These are phyloP conservation scores for Scolopax rusticola DNA, from an alignment of 2,797 vertebrate species.

Conservation along the genomic window DNA sequence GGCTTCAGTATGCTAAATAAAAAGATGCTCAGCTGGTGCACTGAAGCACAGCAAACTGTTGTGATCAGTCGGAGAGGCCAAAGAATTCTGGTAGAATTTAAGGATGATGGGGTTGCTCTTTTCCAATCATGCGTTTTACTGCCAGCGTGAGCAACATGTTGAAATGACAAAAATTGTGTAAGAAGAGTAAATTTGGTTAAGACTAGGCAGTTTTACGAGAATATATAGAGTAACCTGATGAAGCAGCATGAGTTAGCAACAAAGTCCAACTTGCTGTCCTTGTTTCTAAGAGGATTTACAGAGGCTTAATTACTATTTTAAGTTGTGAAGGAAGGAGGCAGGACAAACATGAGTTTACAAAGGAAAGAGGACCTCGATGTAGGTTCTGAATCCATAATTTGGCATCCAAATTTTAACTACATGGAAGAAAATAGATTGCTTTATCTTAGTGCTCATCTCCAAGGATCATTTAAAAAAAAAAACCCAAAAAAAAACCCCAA, in stretches of 20 bases:
- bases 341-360: neutral
- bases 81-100: neutral
- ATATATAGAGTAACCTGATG: neutral
- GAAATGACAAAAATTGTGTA: neutral
- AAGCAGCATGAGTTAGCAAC: neutral
- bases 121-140: fast-evolving
- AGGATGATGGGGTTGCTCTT: neutral
- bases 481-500: too few species aligned
- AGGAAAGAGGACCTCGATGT: neutral
- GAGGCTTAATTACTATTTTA: neutral
- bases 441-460: neutral
- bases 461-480: neutral
- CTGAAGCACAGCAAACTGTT: neutral
- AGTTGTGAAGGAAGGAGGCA: neutral
- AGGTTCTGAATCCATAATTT: neutral
- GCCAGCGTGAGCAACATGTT: neutral
- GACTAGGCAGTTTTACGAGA: neutral
- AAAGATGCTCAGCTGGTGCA: neutral
- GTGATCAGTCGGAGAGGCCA: neutral
- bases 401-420: neutral
- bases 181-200: neutral
- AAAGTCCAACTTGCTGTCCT: too few species aligned
- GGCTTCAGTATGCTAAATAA: neutral
- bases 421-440: neutral
- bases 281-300: neutral